phyloP scores from a whole-genome alignment of 2,113 vertebrate genomes.

The Macquaria australasica region DNA sequence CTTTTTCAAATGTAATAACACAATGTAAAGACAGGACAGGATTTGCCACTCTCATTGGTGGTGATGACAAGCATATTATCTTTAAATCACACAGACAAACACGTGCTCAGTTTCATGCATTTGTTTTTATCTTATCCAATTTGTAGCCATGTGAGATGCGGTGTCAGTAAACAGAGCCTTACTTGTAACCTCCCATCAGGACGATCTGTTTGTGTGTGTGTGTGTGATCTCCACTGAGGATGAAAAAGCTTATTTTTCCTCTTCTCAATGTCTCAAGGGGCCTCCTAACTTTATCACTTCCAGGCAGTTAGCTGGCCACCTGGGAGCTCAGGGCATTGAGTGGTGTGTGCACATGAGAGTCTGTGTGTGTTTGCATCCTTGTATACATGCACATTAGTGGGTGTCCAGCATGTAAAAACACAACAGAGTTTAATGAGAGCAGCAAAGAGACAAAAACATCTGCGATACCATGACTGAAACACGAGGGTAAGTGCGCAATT shows the following conservation, averaged over 20 bases:
- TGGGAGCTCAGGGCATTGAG: constrained; percentile 45
- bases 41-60: background rate
- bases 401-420: constrained; percentile 30
- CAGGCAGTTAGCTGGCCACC: constrained; percentile 52
- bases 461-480: constrained; percentile 46
- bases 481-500: constrained; percentile 28
- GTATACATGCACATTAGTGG: constrained; percentile 22
- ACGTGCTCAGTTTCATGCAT: constrained; percentile 7
- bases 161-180: constrained; percentile 40
- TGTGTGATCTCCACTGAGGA: constrained; percentile 26
- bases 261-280: constrained; percentile 25
- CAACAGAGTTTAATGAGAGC: constrained; percentile 9
- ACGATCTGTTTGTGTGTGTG: constrained; percentile 1
- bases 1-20: constrained; percentile 12
- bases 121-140: constrained; percentile 12
- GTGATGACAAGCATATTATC: constrained; percentile 12
- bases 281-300: constrained; percentile 50
- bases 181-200: constrained; percentile 25
- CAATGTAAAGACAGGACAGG: constrained; percentile 8
- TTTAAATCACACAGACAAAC: constrained; percentile 1
- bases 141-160: constrained; percentile 30
- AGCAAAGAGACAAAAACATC: constrained; percentile 48
- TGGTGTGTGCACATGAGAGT: background rate
- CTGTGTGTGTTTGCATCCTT: constrained; percentile 5
- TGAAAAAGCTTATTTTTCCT: constrained; percentile 45